phyloP scores from a whole-genome alignment of 2,113 vertebrate species.

The Apeltes quadracus region DNA sequence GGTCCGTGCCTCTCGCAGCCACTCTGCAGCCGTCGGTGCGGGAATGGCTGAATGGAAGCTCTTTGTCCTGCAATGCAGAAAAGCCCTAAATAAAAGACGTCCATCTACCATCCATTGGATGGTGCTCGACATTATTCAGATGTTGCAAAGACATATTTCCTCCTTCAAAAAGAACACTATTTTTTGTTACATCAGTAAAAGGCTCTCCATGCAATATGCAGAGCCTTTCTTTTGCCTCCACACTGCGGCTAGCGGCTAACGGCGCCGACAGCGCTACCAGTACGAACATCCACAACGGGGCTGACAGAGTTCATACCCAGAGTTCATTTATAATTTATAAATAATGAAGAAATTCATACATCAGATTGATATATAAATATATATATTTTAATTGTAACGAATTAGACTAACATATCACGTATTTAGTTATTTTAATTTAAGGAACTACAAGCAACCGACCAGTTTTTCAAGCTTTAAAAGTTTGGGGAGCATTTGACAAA shows the following conservation, averaged over 20 bases:
- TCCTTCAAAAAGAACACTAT: not conserved
- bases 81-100: not conserved
- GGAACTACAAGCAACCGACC: not conserved
- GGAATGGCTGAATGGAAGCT: too few relatives aligned
- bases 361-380: too few relatives aligned
- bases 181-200: not conserved
- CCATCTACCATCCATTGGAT: not conserved
- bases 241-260: not conserved
- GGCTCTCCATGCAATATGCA: not conserved
- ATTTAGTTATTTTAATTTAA: not conserved
- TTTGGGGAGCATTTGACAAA: conserved; percentile 24
- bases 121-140: conserved; percentile 5
- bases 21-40: too few relatives aligned
- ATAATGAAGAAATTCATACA: too few relatives aligned
- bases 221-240: not conserved
- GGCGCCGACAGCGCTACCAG: not conserved
- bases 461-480: conserved; percentile 13
- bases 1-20: too few relatives aligned
- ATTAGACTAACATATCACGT: too few relatives aligned
- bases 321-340: too few relatives aligned
- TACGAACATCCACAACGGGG: not conserved
- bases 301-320: not conserved
- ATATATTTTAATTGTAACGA: too few relatives aligned
- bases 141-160: not conserved
- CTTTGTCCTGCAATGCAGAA: not conserved